A percentile compares a stretch with the other conserved stretches of the same genome.
These are phyloP conservation scores for Anarsia innoxiella DNA, from an alignment of 2,888 invertebrate genomes.

Conservation along the genomic window DNA sequence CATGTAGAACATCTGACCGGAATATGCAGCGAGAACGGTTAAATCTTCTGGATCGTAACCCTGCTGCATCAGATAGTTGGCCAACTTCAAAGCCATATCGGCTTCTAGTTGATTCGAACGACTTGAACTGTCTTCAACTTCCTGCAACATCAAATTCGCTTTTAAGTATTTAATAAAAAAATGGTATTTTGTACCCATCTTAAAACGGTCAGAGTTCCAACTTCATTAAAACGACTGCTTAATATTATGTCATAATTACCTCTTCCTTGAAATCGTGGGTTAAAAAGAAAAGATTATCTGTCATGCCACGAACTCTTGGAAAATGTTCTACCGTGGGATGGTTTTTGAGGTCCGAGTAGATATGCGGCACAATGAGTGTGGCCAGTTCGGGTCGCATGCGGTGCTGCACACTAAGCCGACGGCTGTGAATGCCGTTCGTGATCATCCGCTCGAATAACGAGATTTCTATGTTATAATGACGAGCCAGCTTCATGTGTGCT, in stretches of 20 bases:
- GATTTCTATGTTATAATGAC: conserved; percentile 79
- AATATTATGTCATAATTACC: too few species aligned
- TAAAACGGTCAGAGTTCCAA: too few species aligned
- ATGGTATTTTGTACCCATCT: too few species aligned
- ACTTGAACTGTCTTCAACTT: conserved; percentile 59
- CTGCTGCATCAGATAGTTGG: conserved; percentile 78
- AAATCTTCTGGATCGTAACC: conserved; percentile 78
- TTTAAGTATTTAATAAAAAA: too few species aligned
- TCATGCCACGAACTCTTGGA: conserved; percentile 75
- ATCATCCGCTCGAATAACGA: conserved; percentile 90
- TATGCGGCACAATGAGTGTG: conserved; percentile 77
- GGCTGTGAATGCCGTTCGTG: conserved; percentile 76
- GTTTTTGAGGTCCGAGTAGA: conserved; percentile 80
- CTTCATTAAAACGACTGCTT: too few species aligned
- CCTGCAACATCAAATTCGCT: too few species aligned
- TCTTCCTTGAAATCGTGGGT: conserved; percentile 76
- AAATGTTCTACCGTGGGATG: conserved; percentile 75
- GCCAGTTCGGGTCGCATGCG: conserved; percentile 81
- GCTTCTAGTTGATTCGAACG: conserved; percentile 79
- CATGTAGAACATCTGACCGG: conserved; percentile 81
- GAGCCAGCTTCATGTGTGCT: conserved; percentile 79
- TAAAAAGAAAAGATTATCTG: conserved; percentile 80
- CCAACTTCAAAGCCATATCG: conserved; percentile 73
- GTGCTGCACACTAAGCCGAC: conserved; percentile 81
- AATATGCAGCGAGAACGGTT: conserved; percentile 83